Base-by-base conservation (phyloP, 2,113 vertebrate species). In the Bos javanicus region DNA sequence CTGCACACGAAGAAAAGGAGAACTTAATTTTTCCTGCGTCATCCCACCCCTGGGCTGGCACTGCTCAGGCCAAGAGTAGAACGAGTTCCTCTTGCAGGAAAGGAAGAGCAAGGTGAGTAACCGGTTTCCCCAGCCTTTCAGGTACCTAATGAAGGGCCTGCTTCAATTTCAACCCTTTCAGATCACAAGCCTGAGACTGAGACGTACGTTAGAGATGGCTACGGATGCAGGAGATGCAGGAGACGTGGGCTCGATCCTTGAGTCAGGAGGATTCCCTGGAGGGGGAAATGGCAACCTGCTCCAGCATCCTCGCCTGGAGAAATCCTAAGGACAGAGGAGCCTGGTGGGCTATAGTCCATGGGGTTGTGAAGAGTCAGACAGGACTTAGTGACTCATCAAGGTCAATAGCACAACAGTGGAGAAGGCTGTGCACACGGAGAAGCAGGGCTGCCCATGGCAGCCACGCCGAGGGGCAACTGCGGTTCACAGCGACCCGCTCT, bases 301-400 rank as follows among this genome's bases (percentile, higher is more conserved):
- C 19, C 67, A 23, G 67, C 10, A 13, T 71, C 39, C 19, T 39
- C n/a, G 3, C 19, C 67, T 71, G 19, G 67, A 71, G 67, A 39
- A 23, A 71, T 23, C 19, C 5, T 13, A 6, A 39, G n/a, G 21
- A 39, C 67, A 71, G 67, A 25, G 19, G 67, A 39, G 67, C n/a
- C 19, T 11, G n/a, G 67, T 0, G 19, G 67, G n/a, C n/a, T 74
- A 23, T 10, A 13, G n/a, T 23, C 67, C n/a, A 6, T 0, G n/a
- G 19, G n/a, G n/a, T 3, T 39, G 19, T 1, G 2, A 23, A 74
- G 10, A 39, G 10, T 39, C 67, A 23, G 67, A 74, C 67, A 74
- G 0, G 19, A 39, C n/a, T 74, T 74, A 67, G 67, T 74, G n/a
- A 74, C 19, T 39, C 67, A 39, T 5, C 23, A 3, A 43, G 21